Conservation (phyloP, 2,888 invertebrate genomes). For the Ophraella communa region DNA sequence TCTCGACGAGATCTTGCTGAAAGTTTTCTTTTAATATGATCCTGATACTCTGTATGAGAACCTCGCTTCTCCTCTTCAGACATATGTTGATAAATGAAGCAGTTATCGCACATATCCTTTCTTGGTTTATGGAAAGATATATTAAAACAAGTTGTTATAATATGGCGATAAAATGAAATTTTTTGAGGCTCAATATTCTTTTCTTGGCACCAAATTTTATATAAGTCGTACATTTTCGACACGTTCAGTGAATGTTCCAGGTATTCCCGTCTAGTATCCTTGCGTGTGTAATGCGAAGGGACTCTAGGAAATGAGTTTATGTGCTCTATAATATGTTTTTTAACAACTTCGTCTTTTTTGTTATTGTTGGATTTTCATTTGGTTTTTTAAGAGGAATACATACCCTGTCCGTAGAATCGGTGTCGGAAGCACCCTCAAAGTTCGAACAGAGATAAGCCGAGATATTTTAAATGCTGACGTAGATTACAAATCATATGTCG, state of each 20-base stretch:
- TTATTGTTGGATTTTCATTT: too few species aligned
- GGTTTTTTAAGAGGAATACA: too few species aligned
- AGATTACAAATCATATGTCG: too few species aligned
- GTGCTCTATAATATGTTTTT: neutral
- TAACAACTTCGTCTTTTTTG: too few species aligned
- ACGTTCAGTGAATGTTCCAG: neutral
- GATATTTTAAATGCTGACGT: too few species aligned
- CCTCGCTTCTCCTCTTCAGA: neutral
- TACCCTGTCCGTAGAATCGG: too few species aligned
- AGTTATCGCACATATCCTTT: neutral
- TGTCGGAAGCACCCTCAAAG: too few species aligned
- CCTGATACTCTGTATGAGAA: neutral
- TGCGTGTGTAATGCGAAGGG: neutral
- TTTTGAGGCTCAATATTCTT: neutral
- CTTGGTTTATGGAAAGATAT: neutral
- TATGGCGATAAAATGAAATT: neutral
- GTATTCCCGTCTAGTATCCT: neutral
- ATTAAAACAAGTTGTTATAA: neutral
- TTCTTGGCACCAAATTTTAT: neutral
- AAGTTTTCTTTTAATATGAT: neutral
- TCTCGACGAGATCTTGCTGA: neutral
- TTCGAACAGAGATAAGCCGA: too few species aligned
- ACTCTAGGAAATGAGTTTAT: neutral
- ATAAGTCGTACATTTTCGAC: neutral
- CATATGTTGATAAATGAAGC: neutral